Conservation (phyloP, 2,113 vertebrate species). For the Pipra filicauda region DNA sequence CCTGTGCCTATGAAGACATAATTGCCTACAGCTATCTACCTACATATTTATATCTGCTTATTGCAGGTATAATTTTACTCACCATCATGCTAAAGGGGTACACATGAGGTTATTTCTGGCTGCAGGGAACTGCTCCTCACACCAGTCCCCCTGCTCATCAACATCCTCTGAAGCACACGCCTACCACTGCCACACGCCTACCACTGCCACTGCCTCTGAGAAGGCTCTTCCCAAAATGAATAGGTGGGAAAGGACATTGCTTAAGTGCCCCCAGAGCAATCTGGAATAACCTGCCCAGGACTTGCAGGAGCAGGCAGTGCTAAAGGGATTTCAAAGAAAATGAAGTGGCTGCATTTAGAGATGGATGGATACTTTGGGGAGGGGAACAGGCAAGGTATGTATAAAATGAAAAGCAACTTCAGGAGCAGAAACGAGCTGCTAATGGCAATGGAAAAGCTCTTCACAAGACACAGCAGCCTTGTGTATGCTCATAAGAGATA, state of each 20-base stretch:
- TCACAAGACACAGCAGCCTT: constrained; percentile 4
- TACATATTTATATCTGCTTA: neutral
- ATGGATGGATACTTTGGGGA: neutral
- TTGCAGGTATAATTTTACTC: neutral
- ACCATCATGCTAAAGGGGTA: neutral
- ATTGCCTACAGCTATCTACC: neutral
- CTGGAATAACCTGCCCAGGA: neutral
- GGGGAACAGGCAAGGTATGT: neutral
- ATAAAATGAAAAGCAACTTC: neutral
- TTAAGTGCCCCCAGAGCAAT: neutral
- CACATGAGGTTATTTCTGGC: neutral
- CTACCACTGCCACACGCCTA: neutral
- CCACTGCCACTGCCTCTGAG: neutral
- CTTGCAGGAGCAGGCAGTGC: neutral
- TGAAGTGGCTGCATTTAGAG: neutral
- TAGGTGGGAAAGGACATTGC: neutral
- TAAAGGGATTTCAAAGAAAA: neutral
- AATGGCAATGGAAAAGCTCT: constrained; percentile 19
- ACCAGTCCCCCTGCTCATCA: neutral
- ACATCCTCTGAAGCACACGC: neutral
- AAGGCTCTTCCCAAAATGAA: neutral
- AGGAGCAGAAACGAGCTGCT: neutral
- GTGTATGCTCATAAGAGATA: constrained; percentile 23
- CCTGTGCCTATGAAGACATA: neutral
- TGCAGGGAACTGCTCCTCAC: neutral